A percentile compares a stretch with the other conserved stretches of the same genome.
These are phyloP conservation scores for Acyrthosiphon pisum DNA, from an alignment of 1,140 invertebrate species.

Conservation along the genomic window DNA sequence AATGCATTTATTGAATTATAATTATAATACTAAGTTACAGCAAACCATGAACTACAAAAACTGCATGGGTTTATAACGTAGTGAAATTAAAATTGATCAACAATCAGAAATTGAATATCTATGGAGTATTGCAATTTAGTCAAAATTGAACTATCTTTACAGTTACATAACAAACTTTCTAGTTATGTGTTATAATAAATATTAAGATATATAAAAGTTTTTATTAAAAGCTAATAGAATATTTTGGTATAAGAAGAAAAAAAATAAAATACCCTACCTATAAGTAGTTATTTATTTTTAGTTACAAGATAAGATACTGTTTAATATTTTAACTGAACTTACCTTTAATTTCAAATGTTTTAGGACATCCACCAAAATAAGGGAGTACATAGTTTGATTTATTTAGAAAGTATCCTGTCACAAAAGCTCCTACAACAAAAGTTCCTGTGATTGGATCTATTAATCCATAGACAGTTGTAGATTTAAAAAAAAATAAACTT, in stretches of 20 bases:
- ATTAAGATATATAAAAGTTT: not conserved
- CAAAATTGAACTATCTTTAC: no score
- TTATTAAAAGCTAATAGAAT: not conserved
- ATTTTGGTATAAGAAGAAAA: not conserved
- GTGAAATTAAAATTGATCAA: no score
- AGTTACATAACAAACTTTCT: no score
- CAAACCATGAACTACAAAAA: no score
- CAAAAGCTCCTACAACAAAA: constrained; percentile 20
- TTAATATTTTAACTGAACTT: not conserved
- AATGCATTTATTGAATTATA: no score
- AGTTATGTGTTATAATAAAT: no score
- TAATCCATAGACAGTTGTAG: not conserved
- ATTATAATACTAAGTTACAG: no score
- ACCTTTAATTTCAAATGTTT: not conserved
- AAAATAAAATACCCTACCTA: not conserved
- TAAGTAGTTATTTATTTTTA: not conserved
- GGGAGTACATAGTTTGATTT: not conserved
- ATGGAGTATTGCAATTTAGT: no score
- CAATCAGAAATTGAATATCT: no score
- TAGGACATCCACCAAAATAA: not conserved
- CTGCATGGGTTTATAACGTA: no score
- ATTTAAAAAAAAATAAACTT: not conserved
- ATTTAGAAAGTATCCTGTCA: not conserved
- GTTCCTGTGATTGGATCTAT: constrained; percentile 45
- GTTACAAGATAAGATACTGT: not conserved